A percentile compares a stretch with the other conserved stretches of the same genome.
phyloP scores from a whole-genome alignment of 2,113 vertebrate genomes.

The Macrotus californicus region DNA sequence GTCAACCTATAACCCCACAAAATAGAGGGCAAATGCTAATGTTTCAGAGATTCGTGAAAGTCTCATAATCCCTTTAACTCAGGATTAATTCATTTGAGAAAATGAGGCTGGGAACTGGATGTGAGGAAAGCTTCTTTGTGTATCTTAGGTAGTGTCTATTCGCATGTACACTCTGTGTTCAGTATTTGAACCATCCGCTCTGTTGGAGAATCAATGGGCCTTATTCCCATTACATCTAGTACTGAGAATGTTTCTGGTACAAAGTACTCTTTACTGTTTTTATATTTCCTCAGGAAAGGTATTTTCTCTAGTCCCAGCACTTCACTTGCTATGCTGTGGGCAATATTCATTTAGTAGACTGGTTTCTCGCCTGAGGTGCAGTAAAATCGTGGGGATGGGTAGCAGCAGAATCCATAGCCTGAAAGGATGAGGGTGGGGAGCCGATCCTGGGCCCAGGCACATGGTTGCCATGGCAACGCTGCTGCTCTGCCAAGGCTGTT shows the following conservation, averaged over 20 bases:
- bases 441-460: background rate
- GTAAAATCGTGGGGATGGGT: background rate
- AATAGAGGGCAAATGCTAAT: background rate
- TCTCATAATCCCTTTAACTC: background rate
- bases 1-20: background rate
- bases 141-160: background rate
- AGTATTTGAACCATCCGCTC: background rate
- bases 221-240: background rate
- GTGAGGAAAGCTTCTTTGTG: background rate
- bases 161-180: background rate
- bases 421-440: background rate
- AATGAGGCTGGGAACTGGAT: background rate
- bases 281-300: background rate
- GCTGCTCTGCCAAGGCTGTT: conserved; percentile 52
- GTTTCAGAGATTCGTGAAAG: background rate
- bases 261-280: background rate
- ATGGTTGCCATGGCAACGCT: conserved; percentile 56
- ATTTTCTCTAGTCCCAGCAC: background rate
- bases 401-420: background rate
- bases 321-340: background rate
- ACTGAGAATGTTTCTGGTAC: background rate
- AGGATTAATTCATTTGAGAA: background rate
- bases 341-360: background rate
- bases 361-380: background rate
- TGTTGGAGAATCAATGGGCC: background rate